These are phyloP conservation scores for Stictocephala bisonia DNA, from an alignment of 2,888 invertebrate genomes.

Conservation along the genomic window DNA sequence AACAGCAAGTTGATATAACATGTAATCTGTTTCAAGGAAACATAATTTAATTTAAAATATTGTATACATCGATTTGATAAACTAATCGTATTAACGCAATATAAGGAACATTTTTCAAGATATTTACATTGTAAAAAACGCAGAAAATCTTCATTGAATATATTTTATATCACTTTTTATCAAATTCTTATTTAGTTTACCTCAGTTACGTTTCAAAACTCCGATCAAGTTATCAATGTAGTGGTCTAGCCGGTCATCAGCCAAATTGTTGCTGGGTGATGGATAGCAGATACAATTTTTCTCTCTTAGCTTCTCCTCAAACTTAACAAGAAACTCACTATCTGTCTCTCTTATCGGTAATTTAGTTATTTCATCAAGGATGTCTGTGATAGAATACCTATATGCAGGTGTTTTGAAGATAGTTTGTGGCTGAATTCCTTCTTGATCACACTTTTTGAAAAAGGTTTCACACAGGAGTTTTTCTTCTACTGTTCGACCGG, in stretches of 20 bases:
- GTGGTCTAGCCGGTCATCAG: conserved; percentile 15
- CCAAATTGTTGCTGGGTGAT: neutral
- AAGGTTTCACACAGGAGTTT: conserved; percentile 30
- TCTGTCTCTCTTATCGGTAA: neutral
- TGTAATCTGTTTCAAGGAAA: too few species aligned
- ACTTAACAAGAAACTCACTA: conserved; percentile 28
- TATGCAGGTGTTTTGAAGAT: neutral
- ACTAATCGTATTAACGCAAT: too few species aligned
- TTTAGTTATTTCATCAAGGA: conserved; percentile 14
- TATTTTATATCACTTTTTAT: too few species aligned
- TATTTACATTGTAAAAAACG: too few species aligned
- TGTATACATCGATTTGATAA: too few species aligned
- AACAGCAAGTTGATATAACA: too few species aligned
- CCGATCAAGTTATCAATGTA: conserved; percentile 21
- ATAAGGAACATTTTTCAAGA: too few species aligned
- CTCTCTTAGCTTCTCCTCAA: conserved; percentile 9
- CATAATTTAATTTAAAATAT: too few species aligned
- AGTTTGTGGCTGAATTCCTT: conserved; percentile 14
- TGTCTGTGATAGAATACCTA: neutral
- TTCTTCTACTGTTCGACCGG: neutral
- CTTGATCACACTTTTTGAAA: conserved; percentile 33
- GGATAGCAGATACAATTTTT: conserved; percentile 10
- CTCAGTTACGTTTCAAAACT: conserved; percentile 6
- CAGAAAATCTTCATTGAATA: too few species aligned
- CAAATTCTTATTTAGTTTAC: too few species aligned